Base-by-base conservation (phyloP, 2,113 vertebrate genomes). In the Atlantisia rogersi region DNA sequence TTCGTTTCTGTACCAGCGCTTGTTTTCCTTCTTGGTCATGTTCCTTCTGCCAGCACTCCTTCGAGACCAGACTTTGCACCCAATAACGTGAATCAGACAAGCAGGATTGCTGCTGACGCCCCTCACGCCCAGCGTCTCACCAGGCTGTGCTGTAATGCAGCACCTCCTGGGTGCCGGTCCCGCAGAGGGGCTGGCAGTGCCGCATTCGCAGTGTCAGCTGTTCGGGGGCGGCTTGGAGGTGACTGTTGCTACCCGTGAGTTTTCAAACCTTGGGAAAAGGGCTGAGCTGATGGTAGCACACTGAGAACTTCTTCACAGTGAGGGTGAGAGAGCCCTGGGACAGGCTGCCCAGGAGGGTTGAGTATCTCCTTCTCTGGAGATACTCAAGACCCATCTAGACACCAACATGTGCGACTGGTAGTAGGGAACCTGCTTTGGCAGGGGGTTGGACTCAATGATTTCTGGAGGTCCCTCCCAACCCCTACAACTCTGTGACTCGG, bases 31-130 rank as follows among this genome's bases (percentile, higher is more conserved):
- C n/a, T 70, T 28, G 55, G 19, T 63, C 48, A 37, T 9, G 48
- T 32, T 82, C 48, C 77, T 46, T 28, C 90, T 69, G 76, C 50
- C 24, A 37, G 62, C 40, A 3, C 46, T 86, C 25, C 48, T 56
- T 26, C 1, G 2, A 40, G 69, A 56, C 5, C 69, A 48, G 62
- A 12, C 46, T 35, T 40, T 18, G 53, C 21, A 21, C 46, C 75
- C 13, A 0, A 7, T 11, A 22, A 56, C 0, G 4, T 25, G 53
- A 68, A 22, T 18, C 39, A 21, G 14, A 29, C 7, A 4, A 2
- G 9, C 15, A 7, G 71, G 64, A 26, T 6, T 16, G 7, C 37
- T 15, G 53, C 55, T 22, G 53, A n/a, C 35, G 42, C 35, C 56
- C 42, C 65, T 37, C 4, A 4, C 48, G 7, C 7, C 32, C 2